Evolutionary conservation across 2,797 vertebrate species (phyloP).

Genomic region (Halcyon smyrnensis): DNA sequence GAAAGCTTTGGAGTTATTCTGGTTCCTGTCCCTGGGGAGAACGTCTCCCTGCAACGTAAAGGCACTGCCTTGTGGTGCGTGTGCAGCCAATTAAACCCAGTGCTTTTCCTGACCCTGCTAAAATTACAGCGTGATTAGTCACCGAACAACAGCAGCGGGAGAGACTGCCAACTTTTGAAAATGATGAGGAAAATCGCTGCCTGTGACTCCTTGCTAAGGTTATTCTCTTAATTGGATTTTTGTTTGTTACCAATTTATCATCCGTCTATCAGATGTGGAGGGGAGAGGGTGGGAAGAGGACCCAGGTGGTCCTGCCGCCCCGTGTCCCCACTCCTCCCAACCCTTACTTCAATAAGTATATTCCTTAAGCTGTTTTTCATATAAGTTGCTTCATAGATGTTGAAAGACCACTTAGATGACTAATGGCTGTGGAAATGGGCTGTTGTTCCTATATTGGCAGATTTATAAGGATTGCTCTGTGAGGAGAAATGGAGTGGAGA

Average conservation of each 20-base stretch:
- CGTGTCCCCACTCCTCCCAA: rapidly evolving
- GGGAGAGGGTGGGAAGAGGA: not conserved
- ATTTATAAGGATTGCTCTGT: not conserved
- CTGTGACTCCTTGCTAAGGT: not conserved
- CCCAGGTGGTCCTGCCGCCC: rapidly evolving
- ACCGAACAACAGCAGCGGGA: not conserved
- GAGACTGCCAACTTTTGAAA: slow-evolving; percentile 22
- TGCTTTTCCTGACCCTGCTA: slow-evolving; percentile 37
- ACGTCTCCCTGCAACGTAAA: not conserved
- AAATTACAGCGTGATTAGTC: slow-evolving; percentile 45
- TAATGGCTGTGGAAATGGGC: slow-evolving; percentile 13
- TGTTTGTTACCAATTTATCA: not conserved
- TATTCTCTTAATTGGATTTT: slow-evolving; percentile 5
- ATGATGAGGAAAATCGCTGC: not conserved
- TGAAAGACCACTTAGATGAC: slow-evolving; percentile 31
- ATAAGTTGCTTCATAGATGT: not conserved
- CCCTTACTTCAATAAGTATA: not conserved
- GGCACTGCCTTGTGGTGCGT: rapidly evolving
- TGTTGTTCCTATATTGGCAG: not conserved
- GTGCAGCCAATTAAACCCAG: slow-evolving; percentile 46
- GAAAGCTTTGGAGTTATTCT: not conserved
- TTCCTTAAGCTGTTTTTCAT: slow-evolving; percentile 14
- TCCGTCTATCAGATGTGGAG: rapidly evolving
- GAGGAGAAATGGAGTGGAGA: not conserved
- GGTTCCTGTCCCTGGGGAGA: not conserved